phyloP scores from a whole-genome alignment of 1,140 invertebrate genomes.

The Ceratina australensis region DNA sequence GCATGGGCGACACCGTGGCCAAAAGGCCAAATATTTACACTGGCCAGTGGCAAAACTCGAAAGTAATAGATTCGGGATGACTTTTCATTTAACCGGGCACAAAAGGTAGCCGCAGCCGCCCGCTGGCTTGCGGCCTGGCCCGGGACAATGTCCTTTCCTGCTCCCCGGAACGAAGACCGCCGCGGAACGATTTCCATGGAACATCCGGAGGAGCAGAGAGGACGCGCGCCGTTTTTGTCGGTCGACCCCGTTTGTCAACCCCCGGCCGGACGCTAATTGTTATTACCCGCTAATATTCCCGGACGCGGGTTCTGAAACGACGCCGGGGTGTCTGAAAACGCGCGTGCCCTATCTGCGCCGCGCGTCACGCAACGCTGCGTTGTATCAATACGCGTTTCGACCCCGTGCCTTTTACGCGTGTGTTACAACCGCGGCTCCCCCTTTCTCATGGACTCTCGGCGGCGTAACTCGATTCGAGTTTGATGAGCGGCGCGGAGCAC shows the following conservation, averaged over 20 bases:
- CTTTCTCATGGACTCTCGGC: not conserved
- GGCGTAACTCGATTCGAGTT: not conserved
- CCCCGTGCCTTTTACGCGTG: not conserved
- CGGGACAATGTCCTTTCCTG: constrained; percentile 58
- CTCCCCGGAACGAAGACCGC: not conserved
- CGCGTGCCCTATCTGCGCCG: constrained; percentile 16
- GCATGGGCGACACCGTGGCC: constrained; percentile 34
- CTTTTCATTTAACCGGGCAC: constrained; percentile 65
- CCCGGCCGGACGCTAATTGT: constrained; percentile 56
- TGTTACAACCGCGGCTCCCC: not conserved
- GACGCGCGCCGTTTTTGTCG: constrained; percentile 41
- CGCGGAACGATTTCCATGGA: constrained; percentile 45
- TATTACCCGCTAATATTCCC: constrained; percentile 62
- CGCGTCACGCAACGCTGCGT: constrained; percentile 14
- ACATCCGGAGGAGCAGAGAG: constrained; percentile 26
- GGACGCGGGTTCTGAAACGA: not conserved
- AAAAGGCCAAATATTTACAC: constrained; percentile 66
- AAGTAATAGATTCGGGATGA: constrained; percentile 70
- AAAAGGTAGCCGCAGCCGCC: constrained; percentile 57
- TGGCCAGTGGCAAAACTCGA: constrained; percentile 62
- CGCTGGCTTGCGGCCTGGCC: constrained; percentile 48
- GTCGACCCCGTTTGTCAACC: constrained; percentile 55
- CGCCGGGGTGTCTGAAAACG: not conserved
- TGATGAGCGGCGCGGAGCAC: constrained; percentile 9
- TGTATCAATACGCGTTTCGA: constrained; percentile 24